Evolutionary conservation across 1,140 invertebrate genomes (phyloP).

Genomic region (Heliconius melpomene): DNA sequence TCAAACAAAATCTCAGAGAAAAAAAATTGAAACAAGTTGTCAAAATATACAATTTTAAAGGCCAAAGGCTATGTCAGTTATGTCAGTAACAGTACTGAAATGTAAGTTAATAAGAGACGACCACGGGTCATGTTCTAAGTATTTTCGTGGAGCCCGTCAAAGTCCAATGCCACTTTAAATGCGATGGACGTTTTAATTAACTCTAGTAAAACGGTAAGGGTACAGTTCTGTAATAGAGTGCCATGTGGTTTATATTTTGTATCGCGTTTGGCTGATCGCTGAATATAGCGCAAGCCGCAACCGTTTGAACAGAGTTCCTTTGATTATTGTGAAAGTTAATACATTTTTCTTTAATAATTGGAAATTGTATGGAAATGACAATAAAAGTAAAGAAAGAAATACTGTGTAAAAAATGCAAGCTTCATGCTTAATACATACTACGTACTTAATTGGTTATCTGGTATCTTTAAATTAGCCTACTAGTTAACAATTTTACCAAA

Average conservation of each 20-base stretch:
- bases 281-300: constrained; percentile 3
- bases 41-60: neutral
- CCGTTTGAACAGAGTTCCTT: neutral
- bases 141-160: constrained; percentile 5
- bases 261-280: neutral
- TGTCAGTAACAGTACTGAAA: constrained; percentile 1
- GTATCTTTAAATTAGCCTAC: too few relatives aligned
- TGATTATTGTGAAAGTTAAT: neutral
- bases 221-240: constrained; percentile 35
- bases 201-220: constrained; percentile 33
- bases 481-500: too few relatives aligned
- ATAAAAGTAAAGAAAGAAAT: too few relatives aligned
- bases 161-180: constrained; percentile 11
- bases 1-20: neutral
- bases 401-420: too few relatives aligned
- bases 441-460: too few relatives aligned
- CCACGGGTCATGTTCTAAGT: neutral
- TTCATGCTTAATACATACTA: too few relatives aligned
- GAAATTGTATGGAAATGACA: too few relatives aligned
- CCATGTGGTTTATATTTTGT: constrained; percentile 13
- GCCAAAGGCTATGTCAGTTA: neutral
- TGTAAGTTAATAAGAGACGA: neutral
- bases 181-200: constrained; percentile 55
- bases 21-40: neutral
- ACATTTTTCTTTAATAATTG: neutral